These are phyloP conservation scores for Trochalopteron elliotii DNA, from an alignment of 2,113 vertebrate genomes.

Conservation along the genomic window DNA sequence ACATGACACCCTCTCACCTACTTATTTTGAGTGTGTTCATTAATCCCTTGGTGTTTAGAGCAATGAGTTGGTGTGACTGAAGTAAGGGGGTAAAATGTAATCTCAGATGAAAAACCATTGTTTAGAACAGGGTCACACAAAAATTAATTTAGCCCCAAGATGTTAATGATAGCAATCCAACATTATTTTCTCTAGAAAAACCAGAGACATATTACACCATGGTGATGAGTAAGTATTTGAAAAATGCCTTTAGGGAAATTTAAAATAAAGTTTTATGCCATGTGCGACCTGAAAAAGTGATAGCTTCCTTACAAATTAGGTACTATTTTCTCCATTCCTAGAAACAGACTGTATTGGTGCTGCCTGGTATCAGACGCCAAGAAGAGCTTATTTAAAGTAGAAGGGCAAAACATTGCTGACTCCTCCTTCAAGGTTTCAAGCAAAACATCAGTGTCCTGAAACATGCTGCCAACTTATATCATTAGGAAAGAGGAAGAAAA, in stretches of 20 bases:
- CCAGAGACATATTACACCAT: not conserved
- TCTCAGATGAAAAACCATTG: not conserved
- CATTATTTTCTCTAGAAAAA: not conserved
- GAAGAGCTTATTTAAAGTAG: not conserved
- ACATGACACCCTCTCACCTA: not conserved
- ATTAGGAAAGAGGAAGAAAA: not conserved
- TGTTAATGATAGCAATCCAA: not conserved
- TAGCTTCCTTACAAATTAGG: not conserved
- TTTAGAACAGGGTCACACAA: not conserved
- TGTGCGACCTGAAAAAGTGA: conserved; percentile 10
- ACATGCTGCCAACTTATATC: not conserved
- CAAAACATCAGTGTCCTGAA: not conserved
- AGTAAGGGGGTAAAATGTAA: not conserved
- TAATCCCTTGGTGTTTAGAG: not conserved
- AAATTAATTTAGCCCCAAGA: not conserved
- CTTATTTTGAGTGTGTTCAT: not conserved
- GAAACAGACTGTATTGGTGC: not conserved
- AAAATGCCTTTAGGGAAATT: conserved; percentile 1
- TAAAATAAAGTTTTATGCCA: not conserved
- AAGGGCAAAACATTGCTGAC: not conserved
- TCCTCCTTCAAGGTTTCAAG: not conserved
- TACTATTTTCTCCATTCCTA: not conserved
- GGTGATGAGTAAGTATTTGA: not conserved
- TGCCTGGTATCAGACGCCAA: not conserved
- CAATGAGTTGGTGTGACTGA: not conserved